These are phyloP conservation scores for Gerris lacustris DNA, from an alignment of 2,888 invertebrate species.

Conservation along the genomic window DNA sequence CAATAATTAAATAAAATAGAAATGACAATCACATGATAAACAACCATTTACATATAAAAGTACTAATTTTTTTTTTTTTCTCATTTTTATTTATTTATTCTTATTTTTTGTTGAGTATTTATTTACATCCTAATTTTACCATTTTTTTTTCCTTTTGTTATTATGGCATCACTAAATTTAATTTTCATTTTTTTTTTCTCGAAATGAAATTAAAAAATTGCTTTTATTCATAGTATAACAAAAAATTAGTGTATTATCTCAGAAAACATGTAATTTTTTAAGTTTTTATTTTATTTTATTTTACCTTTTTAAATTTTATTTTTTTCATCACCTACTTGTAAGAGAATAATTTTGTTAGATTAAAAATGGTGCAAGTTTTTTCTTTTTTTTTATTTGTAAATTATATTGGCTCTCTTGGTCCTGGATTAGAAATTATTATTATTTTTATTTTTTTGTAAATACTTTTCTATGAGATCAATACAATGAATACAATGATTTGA, in stretches of 20 bases:
- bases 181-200: background rate
- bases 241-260: no score
- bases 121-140: background rate
- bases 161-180: background rate
- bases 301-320: no score
- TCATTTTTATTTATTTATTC: background rate
- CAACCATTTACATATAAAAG: conserved; percentile 5
- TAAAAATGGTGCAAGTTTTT: background rate
- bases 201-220: background rate
- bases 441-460: background rate
- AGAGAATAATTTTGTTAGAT: background rate
- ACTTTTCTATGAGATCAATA: background rate
- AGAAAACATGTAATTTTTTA: no score
- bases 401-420: background rate
- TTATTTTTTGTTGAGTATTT: background rate
- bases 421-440: background rate
- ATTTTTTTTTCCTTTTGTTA: background rate
- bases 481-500: no score
- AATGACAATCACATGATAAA: background rate
- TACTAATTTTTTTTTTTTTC: background rate
- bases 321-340: background rate
- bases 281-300: no score
- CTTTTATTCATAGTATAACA: no score
- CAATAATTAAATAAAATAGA: background rate
- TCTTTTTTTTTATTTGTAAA: background rate